These are phyloP conservation scores for Rhaphigaster nebulosa DNA, from an alignment of 2,888 invertebrate species.

Conservation along the genomic window DNA sequence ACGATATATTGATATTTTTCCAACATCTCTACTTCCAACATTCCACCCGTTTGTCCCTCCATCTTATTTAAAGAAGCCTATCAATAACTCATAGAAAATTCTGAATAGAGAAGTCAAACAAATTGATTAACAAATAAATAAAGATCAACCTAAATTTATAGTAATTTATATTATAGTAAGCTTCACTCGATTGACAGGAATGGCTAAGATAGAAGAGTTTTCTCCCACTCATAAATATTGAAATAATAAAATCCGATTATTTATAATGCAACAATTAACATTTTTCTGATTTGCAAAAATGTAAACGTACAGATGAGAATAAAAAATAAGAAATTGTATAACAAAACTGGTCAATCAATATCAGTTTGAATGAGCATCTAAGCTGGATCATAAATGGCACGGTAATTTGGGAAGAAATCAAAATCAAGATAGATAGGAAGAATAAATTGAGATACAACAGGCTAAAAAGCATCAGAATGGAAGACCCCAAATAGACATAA, in stretches of 20 bases:
- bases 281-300: no score
- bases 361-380: not conserved
- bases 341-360: not conserved
- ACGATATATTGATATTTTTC: no score
- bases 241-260: not conserved
- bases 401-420: not conserved
- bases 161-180: no score
- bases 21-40: no score
- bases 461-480: not conserved
- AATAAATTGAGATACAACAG: not conserved
- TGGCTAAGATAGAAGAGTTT: not conserved
- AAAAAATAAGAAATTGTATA: not conserved
- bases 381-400: not conserved
- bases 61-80: no score
- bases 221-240: not conserved
- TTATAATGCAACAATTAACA: not conserved
- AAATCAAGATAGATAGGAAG: not conserved
- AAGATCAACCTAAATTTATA: no score
- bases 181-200: no score
- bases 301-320: not conserved
- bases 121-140: no score
- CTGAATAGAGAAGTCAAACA: no score
- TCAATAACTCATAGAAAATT: no score
- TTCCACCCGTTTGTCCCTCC: no score
- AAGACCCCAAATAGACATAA: not conserved